phyloP scores from a whole-genome alignment of 1,140 invertebrate genomes.

The Aphidius gifuensis region DNA sequence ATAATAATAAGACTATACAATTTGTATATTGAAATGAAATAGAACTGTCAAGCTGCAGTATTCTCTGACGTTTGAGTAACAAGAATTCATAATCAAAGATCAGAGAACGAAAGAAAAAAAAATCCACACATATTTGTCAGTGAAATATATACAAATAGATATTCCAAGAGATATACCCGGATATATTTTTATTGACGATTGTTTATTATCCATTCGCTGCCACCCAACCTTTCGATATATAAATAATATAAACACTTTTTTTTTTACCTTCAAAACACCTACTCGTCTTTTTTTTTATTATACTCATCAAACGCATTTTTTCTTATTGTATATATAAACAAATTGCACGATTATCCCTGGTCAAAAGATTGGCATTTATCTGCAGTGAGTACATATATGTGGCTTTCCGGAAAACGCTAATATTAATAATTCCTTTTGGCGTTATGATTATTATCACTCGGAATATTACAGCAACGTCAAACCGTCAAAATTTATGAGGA shows the following conservation, averaged over 20 bases:
- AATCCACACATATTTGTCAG: conserved; percentile 1
- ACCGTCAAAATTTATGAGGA: neutral
- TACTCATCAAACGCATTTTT: neutral
- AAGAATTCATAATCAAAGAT: conserved; percentile 43
- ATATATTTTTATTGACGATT: conserved; percentile 43
- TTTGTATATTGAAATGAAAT: too few relatives aligned
- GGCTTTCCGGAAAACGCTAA: conserved; percentile 37
- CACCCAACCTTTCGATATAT: conserved; percentile 49
- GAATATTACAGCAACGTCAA: conserved; percentile 28
- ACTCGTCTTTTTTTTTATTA: neutral
- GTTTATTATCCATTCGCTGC: conserved; percentile 46
- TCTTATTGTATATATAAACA: conserved; percentile 34
- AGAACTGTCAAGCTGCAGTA: too few relatives aligned
- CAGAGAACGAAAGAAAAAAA: conserved; percentile 24
- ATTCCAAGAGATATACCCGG: conserved; percentile 38
- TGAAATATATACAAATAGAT: conserved; percentile 14
- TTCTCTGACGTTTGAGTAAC: conserved; percentile 9
- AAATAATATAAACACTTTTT: neutral
- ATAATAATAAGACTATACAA: too few relatives aligned
- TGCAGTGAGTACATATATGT: conserved; percentile 7
- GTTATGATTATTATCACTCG: conserved; percentile 25
- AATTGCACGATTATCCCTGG: conserved; percentile 28
- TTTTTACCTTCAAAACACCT: neutral
- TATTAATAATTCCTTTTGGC: conserved; percentile 42
- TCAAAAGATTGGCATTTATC: conserved; percentile 4